Conservation (phyloP, 2,797 vertebrate genomes). For the Halcyon chelicuti region DNA sequence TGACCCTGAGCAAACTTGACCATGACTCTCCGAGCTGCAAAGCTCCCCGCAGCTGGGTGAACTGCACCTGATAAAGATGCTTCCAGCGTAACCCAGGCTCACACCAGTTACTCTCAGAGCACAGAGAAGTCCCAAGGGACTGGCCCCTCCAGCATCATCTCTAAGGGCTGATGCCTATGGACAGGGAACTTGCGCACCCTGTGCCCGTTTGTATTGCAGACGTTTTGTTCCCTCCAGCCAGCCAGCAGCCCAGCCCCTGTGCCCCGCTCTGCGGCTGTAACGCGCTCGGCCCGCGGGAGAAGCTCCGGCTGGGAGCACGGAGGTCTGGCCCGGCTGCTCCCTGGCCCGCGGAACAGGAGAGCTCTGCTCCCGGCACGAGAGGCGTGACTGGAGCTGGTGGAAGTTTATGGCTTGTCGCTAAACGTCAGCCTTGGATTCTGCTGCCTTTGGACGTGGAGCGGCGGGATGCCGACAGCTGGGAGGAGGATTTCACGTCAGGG, state of each 20-base stretch:
- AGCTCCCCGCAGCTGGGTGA: background rate
- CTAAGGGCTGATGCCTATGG: background rate
- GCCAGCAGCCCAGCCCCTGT: background rate
- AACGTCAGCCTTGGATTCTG: constrained; percentile 20
- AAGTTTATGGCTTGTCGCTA: constrained; percentile 36
- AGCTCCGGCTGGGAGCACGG: background rate
- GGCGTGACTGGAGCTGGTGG: background rate
- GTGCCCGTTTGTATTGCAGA: background rate
- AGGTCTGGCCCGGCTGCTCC: background rate
- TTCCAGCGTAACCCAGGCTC: background rate
- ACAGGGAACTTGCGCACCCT: rapidly evolving
- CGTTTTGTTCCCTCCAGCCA: background rate
- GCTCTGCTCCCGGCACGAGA: background rate
- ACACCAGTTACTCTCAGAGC: background rate
- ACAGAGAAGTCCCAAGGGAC: background rate
- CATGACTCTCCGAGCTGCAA: background rate
- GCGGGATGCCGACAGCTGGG: background rate
- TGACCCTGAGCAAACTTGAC: rapidly evolving
- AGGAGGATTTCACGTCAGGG: background rate
- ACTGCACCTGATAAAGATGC: background rate
- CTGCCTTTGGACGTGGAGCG: constrained; percentile 3
- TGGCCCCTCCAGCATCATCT: background rate
- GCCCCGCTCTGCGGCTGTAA: background rate
- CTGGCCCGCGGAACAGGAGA: background rate
- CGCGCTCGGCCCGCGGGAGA: background rate